These are phyloP conservation scores for Falcunculus frontatus DNA, from an alignment of 2,113 vertebrate genomes.

Conservation along the genomic window DNA sequence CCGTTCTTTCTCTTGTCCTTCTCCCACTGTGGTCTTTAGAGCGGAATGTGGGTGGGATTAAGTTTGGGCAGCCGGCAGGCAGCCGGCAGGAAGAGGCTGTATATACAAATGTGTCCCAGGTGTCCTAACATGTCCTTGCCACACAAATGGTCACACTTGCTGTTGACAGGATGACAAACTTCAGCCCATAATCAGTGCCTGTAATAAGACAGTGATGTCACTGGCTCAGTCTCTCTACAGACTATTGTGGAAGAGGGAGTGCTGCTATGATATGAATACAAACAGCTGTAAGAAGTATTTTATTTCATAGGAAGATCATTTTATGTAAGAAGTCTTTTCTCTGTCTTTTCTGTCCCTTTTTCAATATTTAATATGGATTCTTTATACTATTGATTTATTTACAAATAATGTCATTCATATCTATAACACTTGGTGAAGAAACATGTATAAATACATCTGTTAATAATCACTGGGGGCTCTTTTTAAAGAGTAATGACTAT, in stretches of 20 bases:
- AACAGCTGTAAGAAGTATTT: not conserved
- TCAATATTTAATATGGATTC: not conserved
- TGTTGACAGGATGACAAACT: constrained; percentile 10
- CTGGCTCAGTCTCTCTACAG: not conserved
- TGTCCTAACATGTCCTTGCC: constrained; percentile 30
- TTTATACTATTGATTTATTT: not conserved
- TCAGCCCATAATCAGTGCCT: not conserved
- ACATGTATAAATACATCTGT: not conserved
- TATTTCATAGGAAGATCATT: not conserved
- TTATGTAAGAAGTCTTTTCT: not conserved
- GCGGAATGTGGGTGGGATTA: not conserved
- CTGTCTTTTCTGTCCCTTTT: not conserved
- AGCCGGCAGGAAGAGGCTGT: constrained; percentile 41
- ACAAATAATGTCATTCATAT: not conserved
- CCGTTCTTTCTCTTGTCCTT: not conserved
- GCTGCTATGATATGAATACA: not conserved
- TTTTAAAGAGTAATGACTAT: not conserved
- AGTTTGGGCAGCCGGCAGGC: not conserved
- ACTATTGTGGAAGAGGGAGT: not conserved
- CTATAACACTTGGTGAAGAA: not conserved
- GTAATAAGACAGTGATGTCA: constrained; percentile 30
- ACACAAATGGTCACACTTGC: not conserved
- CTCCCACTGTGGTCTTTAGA: not conserved
- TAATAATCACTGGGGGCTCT: not conserved
- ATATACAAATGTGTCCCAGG: constrained; percentile 14